These are phyloP conservation scores for Somateria mollissima DNA, from an alignment of 2,797 vertebrate genomes.

Conservation along the genomic window DNA sequence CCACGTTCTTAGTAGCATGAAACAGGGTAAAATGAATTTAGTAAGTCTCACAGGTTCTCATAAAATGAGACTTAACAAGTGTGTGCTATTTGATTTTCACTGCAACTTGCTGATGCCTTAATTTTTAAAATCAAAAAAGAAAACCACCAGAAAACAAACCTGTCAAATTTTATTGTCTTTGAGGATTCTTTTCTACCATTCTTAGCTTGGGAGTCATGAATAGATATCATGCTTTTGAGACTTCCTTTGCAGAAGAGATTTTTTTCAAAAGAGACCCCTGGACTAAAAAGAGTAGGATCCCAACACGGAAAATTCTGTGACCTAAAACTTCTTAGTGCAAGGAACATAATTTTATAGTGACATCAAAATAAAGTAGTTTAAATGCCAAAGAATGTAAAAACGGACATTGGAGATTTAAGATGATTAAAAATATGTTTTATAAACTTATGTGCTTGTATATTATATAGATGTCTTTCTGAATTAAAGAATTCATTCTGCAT, in stretches of 20 bases:
- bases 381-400: background rate
- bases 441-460: background rate
- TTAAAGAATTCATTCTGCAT: background rate
- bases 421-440: background rate
- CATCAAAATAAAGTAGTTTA: background rate
- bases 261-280: background rate
- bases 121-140: background rate
- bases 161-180: background rate
- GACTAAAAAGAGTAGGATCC: background rate
- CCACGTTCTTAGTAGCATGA: background rate
- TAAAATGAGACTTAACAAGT: background rate
- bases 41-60: background rate
- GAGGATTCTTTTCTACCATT: background rate
- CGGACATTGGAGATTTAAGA: background rate
- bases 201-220: background rate
- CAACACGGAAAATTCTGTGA: background rate
- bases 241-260: background rate
- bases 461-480: background rate
- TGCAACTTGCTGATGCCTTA: background rate
- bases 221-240: background rate
- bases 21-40: background rate
- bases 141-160: fast-evolving
- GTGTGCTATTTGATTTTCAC: background rate
- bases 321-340: background rate
- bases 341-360: background rate